A percentile compares a stretch with the other conserved stretches of the same genome.
Conservation (phyloP, 2,797 vertebrate species). For the Gastrophryne carolinensis region DNA sequence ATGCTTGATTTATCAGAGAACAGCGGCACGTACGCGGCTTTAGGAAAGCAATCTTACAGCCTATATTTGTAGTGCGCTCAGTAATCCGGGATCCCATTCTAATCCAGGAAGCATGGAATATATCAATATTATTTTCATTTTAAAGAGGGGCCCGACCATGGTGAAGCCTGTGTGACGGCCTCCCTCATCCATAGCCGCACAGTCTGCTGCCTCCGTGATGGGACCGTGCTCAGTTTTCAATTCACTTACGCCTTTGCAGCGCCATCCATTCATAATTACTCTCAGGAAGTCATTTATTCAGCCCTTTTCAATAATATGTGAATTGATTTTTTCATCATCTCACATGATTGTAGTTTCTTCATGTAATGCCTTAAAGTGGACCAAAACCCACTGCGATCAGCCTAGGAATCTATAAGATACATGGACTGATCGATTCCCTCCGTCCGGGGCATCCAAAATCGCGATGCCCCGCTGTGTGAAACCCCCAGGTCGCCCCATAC, state of each 20-base stretch:
- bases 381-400: too few relatives aligned
- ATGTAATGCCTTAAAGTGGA: too few relatives aligned
- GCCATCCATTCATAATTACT: slow-evolving; percentile 36
- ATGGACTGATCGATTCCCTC: too few relatives aligned
- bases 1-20: slow-evolving; percentile 35
- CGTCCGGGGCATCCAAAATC: too few relatives aligned
- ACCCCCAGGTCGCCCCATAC: too few relatives aligned
- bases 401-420: too few relatives aligned
- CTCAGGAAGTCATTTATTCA: neutral
- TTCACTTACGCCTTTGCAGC: neutral
- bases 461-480: too few relatives aligned
- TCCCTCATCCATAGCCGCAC: neutral
- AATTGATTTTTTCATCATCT: too few relatives aligned
- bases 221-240: neutral
- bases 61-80: slow-evolving; percentile 31
- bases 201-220: neutral
- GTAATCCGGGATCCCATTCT: slow-evolving; percentile 45
- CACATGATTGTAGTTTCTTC: too few relatives aligned
- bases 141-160: neutral
- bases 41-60: slow-evolving; percentile 43
- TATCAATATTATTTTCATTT: too few relatives aligned
- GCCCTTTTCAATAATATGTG: too few relatives aligned
- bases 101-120: neutral
- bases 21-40: slow-evolving; percentile 11
- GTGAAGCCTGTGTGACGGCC: slow-evolving; percentile 1